phyloP scores from a whole-genome alignment of 2,888 invertebrate genomes.

The Portevinia maculata region DNA sequence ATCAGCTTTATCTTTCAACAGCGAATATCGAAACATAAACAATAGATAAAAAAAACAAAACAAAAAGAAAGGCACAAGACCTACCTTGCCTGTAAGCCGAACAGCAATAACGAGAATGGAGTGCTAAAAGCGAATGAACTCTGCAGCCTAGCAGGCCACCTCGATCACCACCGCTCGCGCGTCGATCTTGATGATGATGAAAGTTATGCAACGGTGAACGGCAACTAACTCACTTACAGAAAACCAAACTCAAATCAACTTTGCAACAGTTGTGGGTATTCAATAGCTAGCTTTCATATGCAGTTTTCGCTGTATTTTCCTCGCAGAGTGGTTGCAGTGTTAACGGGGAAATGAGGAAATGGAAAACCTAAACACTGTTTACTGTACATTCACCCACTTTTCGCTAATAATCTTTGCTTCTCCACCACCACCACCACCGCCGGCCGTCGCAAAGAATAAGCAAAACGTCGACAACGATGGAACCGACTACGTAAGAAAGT shows the following conservation, averaged over 20 bases:
- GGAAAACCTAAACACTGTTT: constrained; percentile 79
- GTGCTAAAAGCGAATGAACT: constrained; percentile 82
- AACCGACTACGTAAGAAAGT: constrained; percentile 68
- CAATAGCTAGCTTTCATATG: constrained; percentile 40
- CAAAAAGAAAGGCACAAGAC: constrained; percentile 38
- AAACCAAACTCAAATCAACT: constrained; percentile 19
- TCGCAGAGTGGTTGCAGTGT: constrained; percentile 45
- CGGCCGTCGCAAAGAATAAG: neutral
- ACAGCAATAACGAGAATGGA: constrained; percentile 77
- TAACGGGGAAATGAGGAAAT: constrained; percentile 80
- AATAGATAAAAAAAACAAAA: constrained; percentile 22
- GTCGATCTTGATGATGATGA: constrained; percentile 76
- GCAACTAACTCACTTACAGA: constrained; percentile 32
- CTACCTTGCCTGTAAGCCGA: constrained; percentile 16
- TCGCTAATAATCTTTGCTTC: constrained; percentile 67
- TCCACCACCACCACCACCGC: neutral
- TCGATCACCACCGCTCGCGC: constrained; percentile 55
- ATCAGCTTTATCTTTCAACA: constrained; percentile 22
- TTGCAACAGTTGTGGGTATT: neutral
- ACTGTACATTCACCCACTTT: constrained; percentile 83
- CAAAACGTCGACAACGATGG: constrained; percentile 16
- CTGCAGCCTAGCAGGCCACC: constrained; percentile 75
- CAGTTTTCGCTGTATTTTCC: constrained; percentile 68
- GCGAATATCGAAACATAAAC: constrained; percentile 21
- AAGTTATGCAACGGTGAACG: constrained; percentile 80